A percentile compares a stretch with the other conserved stretches of the same genome.
Conservation (phyloP, 1,140 invertebrate genomes). For the Potamilus streckersoni region DNA sequence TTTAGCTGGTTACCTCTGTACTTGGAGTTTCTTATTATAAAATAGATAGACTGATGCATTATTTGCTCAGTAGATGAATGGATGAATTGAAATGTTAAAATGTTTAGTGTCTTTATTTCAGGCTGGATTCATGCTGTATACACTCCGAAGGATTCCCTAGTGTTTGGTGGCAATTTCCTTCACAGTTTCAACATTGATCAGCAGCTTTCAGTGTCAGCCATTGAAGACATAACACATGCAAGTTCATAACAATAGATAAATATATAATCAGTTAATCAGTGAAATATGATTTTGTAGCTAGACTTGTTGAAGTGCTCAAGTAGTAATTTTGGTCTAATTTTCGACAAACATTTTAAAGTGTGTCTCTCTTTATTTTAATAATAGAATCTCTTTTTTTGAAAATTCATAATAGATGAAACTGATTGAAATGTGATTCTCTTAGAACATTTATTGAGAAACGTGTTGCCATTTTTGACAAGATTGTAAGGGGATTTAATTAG, state of each 20-base stretch:
- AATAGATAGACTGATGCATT: too few relatives aligned
- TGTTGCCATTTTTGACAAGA: too few relatives aligned
- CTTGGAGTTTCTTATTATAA: too few relatives aligned
- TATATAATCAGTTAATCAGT: too few relatives aligned
- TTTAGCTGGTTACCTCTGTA: too few relatives aligned
- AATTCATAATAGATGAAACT: too few relatives aligned
- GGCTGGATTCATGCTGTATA: constrained; percentile 95
- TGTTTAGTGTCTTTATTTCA: constrained; percentile 68
- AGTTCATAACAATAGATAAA: constrained; percentile 21
- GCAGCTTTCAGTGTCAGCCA: constrained; percentile 86
- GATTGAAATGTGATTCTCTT: too few relatives aligned
- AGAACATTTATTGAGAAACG: too few relatives aligned
- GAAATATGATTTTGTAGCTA: too few relatives aligned
- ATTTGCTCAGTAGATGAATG: too few relatives aligned
- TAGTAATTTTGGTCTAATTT: neutral
- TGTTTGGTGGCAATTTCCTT: constrained; percentile 93
- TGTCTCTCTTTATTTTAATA: neutral
- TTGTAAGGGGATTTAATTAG: too few relatives aligned
- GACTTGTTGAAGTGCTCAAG: too few relatives aligned
- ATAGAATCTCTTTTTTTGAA: neutral
- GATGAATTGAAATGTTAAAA: neutral
- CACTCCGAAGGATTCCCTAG: constrained; percentile 88
- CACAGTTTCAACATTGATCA: constrained; percentile 91
- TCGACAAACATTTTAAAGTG: neutral
- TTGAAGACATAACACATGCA: constrained; percentile 86